Base-by-base conservation (phyloP, 2,888 invertebrate species). In the Listrodromus nycthemerus region DNA sequence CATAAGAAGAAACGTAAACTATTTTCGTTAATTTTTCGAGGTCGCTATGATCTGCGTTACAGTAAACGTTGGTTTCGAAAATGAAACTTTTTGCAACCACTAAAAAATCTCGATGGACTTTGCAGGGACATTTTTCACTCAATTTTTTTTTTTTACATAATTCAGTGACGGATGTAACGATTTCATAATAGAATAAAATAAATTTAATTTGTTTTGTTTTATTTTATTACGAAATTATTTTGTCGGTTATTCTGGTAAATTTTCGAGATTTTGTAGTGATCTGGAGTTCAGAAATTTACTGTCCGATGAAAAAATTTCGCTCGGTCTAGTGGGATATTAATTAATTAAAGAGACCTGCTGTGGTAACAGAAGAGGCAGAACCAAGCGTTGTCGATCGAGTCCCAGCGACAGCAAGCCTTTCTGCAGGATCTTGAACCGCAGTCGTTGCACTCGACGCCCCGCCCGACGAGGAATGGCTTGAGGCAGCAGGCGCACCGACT, bases 361-460 rank as follows among this genome's bases (percentile, higher is more conserved):
- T 93, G 91, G 80, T 90, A 89, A 75, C 93, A 93, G 87, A 93
- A 92, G n/a, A 92, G 87, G 84, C 93, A 93, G 77, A 87, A 89
- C 90, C 90, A 90, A 74, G 89, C 86, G 76, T 91, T 90, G 76
- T 92, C 90, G 7, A 87, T 77, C 37, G 88, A 87, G 80, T 91
- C 88, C 91, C 91, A 91, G 80, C 91, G 91, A n/a, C 91, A 91
- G 61, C 93, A 93, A 65, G 88, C 89, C 84, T 89, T 91, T 83
- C 87, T 89, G 82, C 93, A 93, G 80, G 89, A 89, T 82, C 88
- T 88, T 37, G 87, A 88, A 61, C 89, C 90, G 86, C 93, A 92
- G 82, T 92, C 92, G 83, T 78, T 87, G 89, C 93, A 93, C 76
- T 88, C 88, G 41, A 90, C 89, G 21, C 91, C 90, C 7, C 90